A percentile compares a stretch with the other conserved stretches of the same genome.
Conservation (phyloP, 1,140 invertebrate species). For the Formica exsecta region DNA sequence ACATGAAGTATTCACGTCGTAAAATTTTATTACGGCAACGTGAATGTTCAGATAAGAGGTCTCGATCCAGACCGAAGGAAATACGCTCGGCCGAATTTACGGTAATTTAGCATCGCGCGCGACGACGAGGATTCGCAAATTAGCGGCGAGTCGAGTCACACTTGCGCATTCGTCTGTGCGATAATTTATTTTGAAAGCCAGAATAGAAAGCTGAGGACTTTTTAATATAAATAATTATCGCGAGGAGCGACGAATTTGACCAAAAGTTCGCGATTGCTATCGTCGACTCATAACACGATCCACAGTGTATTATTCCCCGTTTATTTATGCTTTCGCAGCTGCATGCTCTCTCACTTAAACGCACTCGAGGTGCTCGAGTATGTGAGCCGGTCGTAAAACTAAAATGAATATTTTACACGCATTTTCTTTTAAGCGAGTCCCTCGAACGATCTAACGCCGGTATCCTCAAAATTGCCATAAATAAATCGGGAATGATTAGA, state of each 20-base stretch:
- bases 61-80: neutral
- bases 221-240: slow-evolving; percentile 4
- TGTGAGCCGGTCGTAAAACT: neutral
- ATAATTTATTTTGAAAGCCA: slow-evolving; percentile 26
- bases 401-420: slow-evolving; percentile 3
- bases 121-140: slow-evolving; percentile 43
- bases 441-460: no score
- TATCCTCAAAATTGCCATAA: neutral
- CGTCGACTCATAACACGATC: neutral
- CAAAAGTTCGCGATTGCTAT: neutral
- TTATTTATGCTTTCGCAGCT: slow-evolving; percentile 1
- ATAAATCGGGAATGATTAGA: neutral
- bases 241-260: neutral
- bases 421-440: neutral
- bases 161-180: slow-evolving; percentile 19
- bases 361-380: neutral
- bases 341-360: no score
- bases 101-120: slow-evolving; percentile 24
- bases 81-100: slow-evolving; percentile 23
- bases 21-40: slow-evolving; percentile 29
- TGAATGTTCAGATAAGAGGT: neutral
- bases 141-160: slow-evolving; percentile 49
- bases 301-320: neutral
- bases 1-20: neutral
- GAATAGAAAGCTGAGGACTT: slow-evolving; percentile 6